These are phyloP conservation scores for Microplitis mediator DNA, from an alignment of 1,140 invertebrate genomes.

Conservation along the genomic window DNA sequence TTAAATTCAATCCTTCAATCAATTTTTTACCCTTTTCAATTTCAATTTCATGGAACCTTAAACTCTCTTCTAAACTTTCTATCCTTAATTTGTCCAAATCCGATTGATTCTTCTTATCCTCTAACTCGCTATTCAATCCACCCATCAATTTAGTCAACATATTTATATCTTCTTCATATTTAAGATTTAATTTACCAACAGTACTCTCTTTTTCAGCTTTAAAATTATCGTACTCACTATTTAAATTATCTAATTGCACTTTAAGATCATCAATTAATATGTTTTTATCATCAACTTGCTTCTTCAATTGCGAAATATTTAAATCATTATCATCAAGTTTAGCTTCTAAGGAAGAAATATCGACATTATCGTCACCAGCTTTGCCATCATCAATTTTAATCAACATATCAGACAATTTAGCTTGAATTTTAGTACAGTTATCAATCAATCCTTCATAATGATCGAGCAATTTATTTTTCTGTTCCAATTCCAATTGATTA, in stretches of 20 bases:
- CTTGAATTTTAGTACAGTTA: slow-evolving; percentile 35
- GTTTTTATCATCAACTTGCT: slow-evolving; percentile 36
- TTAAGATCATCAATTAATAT: slow-evolving; percentile 41
- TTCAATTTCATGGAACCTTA: slow-evolving; percentile 51
- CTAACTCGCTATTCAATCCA: neutral
- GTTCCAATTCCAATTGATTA: slow-evolving; percentile 46
- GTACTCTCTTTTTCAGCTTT: neutral
- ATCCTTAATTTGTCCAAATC: slow-evolving; percentile 23
- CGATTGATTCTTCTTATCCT: neutral
- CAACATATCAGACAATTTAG: slow-evolving; percentile 35
- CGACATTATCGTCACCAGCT: no score
- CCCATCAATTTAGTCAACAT: neutral
- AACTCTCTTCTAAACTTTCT: neutral
- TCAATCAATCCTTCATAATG: slow-evolving; percentile 40
- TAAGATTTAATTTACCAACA: neutral
- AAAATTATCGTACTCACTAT: no score
- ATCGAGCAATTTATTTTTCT: slow-evolving; percentile 34
- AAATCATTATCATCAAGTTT: slow-evolving; percentile 29
- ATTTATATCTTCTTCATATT: neutral
- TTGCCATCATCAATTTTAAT: neutral
- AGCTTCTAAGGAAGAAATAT: slow-evolving; percentile 19
- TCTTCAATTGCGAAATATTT: slow-evolving; percentile 18
- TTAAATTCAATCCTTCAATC: slow-evolving; percentile 44
- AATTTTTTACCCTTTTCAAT: slow-evolving; percentile 36
- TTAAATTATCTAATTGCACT: neutral